Base-by-base conservation (phyloP, 1,140 invertebrate species). In the Drosophila lowei region DNA sequence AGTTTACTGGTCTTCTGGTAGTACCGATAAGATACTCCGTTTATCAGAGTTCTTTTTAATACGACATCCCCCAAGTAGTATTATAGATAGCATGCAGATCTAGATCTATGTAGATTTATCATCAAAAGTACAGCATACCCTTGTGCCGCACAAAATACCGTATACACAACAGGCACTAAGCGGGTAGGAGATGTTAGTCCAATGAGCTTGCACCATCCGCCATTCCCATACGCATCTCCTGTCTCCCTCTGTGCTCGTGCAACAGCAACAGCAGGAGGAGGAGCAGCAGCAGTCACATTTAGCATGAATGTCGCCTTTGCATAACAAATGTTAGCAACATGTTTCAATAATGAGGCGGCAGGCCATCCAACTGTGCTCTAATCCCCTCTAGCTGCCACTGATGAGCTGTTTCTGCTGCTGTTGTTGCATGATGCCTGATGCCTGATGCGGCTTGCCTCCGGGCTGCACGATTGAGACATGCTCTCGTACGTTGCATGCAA, bases 291-390 rank as follows among this genome's bases (percentile, higher is more conserved):
- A 61, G 52, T 83, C 64, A 54, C 67, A 71, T 77, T 68, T 86
- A 67, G 68, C 81, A 64, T 86, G 81, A 80, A 86, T 81, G 81
- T 85, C 68, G 81, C 73, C 81, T 81, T 86, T 86, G 81, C 81
- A 85, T 85, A 85, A 85, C 81, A 81, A 85, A 85, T 85, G 81
- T 72, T 68, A 75, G 81, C 77, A 85, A 68, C 81, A 85, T 85
- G 81, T 85, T 85, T 85, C 81, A 77, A 85, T 86, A 85, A 86
- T 86, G 81, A 85, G 81, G 28, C 62, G 44, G 21, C 41, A 6
- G 41, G 25, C 28, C 49, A 13, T 13, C 43, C 44, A 43, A 44
- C 59, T 46, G 43, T 43, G 42, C 47, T 42, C 56, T 59, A 74
- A 54, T 53, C 71, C 44, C 62, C 59, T 46, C n/a, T n/a, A 38